Percentiles rank a stretch among this genome's conserved stretches.
These are phyloP conservation scores for Actinernus sp. DNA, from an alignment of 92 coral and sea anemone species.

Conservation along the genomic window DNA sequence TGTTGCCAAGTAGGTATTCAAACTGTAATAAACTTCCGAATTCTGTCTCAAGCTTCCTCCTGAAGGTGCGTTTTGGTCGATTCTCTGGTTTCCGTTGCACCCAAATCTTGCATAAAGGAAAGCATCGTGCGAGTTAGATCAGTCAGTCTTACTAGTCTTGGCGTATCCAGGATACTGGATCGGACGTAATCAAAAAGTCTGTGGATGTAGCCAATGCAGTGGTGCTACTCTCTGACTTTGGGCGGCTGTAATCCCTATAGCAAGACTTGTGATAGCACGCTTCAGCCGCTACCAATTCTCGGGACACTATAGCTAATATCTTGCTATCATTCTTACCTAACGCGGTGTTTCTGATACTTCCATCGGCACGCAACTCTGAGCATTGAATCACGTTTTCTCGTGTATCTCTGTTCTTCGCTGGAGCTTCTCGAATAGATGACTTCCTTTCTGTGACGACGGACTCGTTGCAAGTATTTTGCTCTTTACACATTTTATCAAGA, in stretches of 20 bases:
- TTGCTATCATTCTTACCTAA: conserved; percentile 40
- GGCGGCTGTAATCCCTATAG: conserved; percentile 37
- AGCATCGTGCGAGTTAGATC: conserved; percentile 27
- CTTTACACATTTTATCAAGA: conserved; percentile 16
- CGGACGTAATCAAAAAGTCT: conserved; percentile 42
- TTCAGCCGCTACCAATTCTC: conserved; percentile 66
- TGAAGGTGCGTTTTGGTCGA: conserved; percentile 36
- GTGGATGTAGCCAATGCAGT: too few species aligned
- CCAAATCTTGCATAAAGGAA: conserved; percentile 23
- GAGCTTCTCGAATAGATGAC: background rate
- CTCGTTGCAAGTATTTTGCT: conserved; percentile 4
- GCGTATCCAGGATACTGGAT: conserved; percentile 28
- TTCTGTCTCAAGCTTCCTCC: conserved; percentile 33
- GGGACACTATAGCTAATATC: conserved; percentile 36
- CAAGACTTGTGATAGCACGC: conserved; percentile 68
- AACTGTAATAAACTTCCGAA: conserved; percentile 18
- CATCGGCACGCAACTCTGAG: conserved; percentile 25
- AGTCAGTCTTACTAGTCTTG: conserved; percentile 22
- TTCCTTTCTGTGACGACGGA: conserved; percentile 1
- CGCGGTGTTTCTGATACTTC: conserved; percentile 35
- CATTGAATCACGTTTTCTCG: conserved; percentile 43
- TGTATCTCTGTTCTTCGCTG: conserved; percentile 11
- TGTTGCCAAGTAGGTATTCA: conserved; percentile 57
- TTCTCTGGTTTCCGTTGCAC: conserved; percentile 31
- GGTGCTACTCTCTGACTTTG: background rate